A percentile compares a stretch with the other conserved stretches of the same genome.
These are phyloP conservation scores for Onychomys torridus DNA, from an alignment of 2,797 vertebrate species.

Conservation along the genomic window DNA sequence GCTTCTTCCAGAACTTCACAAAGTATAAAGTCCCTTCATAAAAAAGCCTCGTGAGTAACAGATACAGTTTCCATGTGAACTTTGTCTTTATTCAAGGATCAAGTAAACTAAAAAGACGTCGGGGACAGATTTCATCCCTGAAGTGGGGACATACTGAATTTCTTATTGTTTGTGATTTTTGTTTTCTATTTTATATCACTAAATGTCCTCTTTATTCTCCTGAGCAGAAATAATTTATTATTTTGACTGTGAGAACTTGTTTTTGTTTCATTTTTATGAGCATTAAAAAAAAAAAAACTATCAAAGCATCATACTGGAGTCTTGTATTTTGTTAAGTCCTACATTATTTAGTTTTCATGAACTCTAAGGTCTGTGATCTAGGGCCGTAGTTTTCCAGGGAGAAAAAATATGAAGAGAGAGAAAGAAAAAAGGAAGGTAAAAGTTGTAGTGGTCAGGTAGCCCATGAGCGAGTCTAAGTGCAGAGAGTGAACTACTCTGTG, in stretches of 20 bases:
- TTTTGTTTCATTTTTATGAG: slow-evolving; percentile 27
- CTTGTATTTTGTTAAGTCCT: slow-evolving; percentile 1
- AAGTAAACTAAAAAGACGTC: neutral
- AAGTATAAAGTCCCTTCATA: slow-evolving; percentile 45
- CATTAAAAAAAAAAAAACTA: neutral
- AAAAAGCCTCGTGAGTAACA: neutral
- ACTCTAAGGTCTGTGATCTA: neutral
- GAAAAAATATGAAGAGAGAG: neutral
- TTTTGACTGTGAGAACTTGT: slow-evolving; percentile 3
- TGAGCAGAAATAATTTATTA: slow-evolving; percentile 20
- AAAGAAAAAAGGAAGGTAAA: neutral
- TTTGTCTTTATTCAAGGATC: slow-evolving; percentile 40
- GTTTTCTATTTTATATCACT: neutral
- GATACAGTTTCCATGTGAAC: slow-evolving; percentile 52
- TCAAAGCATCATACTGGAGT: slow-evolving; percentile 5
- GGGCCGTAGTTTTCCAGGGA: neutral
- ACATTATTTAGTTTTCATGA: slow-evolving; percentile 5
- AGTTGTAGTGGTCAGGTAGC: neutral
- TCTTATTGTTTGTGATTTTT: neutral
- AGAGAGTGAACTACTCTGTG: neutral
- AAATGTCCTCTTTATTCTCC: neutral
- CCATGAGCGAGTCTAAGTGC: neutral
- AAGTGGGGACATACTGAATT: neutral
- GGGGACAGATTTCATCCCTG: slow-evolving; percentile 19
- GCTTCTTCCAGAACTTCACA: slow-evolving; percentile 28